phyloP scores from a whole-genome alignment of 2,888 invertebrate genomes.

The Pristionchus exspectatus region DNA sequence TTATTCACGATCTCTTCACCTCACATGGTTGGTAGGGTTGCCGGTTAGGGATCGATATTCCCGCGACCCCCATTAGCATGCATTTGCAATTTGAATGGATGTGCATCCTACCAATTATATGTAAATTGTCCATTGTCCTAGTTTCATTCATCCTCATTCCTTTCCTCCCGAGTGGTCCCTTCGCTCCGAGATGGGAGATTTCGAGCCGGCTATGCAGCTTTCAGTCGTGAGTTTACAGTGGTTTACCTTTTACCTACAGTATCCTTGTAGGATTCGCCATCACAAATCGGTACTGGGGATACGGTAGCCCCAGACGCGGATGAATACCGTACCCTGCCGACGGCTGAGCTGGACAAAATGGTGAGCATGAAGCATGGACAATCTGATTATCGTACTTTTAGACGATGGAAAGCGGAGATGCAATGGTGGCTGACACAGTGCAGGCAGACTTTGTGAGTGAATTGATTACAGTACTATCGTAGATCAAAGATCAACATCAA shows the following conservation, averaged over 20 bases:
- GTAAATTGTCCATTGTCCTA: background rate
- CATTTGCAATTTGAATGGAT: too few relatives aligned
- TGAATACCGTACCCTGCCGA: background rate
- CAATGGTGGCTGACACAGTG: background rate
- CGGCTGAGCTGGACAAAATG: background rate
- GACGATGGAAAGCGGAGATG: background rate
- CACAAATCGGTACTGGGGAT: background rate
- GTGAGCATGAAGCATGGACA: background rate
- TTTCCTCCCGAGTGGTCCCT: background rate
- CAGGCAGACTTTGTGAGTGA: background rate
- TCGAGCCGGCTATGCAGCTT: background rate
- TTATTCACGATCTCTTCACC: too few relatives aligned
- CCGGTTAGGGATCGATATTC: too few relatives aligned
- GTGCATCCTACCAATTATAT: too few relatives aligned
- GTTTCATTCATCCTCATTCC: background rate
- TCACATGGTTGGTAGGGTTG: too few relatives aligned
- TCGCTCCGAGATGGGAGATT: background rate
- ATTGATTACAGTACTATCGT: too few relatives aligned
- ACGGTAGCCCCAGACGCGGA: background rate
- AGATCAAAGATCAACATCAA: too few relatives aligned
- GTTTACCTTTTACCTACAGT: too few relatives aligned
- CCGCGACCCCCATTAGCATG: too few relatives aligned
- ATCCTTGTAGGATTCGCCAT: background rate
- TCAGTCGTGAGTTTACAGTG: too few relatives aligned
- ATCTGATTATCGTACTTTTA: background rate